A percentile compares a stretch with the other conserved stretches of the same genome.
Conservation (phyloP, 2,113 vertebrate genomes). For the Rhombomys opimus region DNA sequence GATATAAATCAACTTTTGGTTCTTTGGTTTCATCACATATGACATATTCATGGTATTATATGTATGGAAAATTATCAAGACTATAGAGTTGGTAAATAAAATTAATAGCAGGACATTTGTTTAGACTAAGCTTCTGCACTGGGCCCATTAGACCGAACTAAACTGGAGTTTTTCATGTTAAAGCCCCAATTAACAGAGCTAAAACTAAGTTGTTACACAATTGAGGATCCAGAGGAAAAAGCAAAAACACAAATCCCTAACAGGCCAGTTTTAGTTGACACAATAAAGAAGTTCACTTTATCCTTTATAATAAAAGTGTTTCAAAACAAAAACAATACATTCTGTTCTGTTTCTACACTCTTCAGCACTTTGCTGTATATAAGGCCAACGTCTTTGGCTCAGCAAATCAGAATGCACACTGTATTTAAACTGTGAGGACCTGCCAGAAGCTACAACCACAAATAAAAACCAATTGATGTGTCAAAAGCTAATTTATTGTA, state of each 20-base stretch:
- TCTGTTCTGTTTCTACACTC: not conserved
- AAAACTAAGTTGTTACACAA: not conserved
- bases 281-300: not conserved
- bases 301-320: not conserved
- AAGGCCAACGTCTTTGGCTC: not conserved
- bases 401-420: not conserved
- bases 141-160: not conserved
- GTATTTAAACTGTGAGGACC: not conserved
- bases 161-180: not conserved
- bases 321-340: not conserved
- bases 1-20: constrained; percentile 18
- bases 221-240: not conserved
- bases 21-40: constrained; percentile 35
- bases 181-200: not conserved
- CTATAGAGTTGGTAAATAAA: not conserved
- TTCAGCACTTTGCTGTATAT: not conserved
- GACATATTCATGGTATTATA: not conserved
- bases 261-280: not conserved
- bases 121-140: not conserved
- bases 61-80: constrained; percentile 22
- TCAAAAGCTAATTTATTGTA: not conserved
- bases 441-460: not conserved
- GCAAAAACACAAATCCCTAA: not conserved
- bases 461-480: not conserved
- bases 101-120: not conserved